Percentiles rank a stretch among this genome's conserved stretches.
Evolutionary conservation across 1,140 invertebrate species (phyloP).

Genomic region (Cotesia glomerata): DNA sequence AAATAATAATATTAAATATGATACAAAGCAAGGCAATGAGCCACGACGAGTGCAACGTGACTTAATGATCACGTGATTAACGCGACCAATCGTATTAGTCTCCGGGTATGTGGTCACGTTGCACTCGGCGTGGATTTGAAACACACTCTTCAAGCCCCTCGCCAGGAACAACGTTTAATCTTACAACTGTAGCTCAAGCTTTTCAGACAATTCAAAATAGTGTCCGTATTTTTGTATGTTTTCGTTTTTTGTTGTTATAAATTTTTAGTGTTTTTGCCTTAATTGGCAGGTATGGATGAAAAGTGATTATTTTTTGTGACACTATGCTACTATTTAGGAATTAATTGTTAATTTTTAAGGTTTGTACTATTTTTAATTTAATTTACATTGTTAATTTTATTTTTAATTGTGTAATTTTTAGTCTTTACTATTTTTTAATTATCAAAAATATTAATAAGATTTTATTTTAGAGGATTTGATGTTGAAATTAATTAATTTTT

Average conservation of each 20-base stretch:
- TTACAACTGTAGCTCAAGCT: not conserved
- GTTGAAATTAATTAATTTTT: no score
- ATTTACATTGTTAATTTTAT: no score
- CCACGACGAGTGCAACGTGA: constrained; percentile 64
- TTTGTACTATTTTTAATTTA: no score
- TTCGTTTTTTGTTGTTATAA: not conserved
- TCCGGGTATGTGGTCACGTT: constrained; percentile 49
- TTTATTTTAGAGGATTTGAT: no score
- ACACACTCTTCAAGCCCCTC: constrained; percentile 30
- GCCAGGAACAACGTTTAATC: constrained; percentile 21
- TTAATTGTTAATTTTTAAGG: no score
- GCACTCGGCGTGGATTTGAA: constrained; percentile 47
- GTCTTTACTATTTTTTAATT: no score
- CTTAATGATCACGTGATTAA: constrained; percentile 45
- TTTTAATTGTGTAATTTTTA: no score
- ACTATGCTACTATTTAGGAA: no score
- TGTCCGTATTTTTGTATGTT: not conserved
- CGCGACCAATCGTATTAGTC: constrained; percentile 42
- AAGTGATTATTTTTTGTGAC: no score
- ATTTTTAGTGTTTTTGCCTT: no score
- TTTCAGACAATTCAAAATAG: constrained; percentile 32
- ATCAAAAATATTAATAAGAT: no score
- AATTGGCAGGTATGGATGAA: no score
- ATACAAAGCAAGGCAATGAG: constrained; percentile 37
- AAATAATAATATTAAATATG: constrained; percentile 6